These are phyloP conservation scores for Rhabdophis nuchalis DNA, from an alignment of 2,797 vertebrate genomes.

Conservation along the genomic window DNA sequence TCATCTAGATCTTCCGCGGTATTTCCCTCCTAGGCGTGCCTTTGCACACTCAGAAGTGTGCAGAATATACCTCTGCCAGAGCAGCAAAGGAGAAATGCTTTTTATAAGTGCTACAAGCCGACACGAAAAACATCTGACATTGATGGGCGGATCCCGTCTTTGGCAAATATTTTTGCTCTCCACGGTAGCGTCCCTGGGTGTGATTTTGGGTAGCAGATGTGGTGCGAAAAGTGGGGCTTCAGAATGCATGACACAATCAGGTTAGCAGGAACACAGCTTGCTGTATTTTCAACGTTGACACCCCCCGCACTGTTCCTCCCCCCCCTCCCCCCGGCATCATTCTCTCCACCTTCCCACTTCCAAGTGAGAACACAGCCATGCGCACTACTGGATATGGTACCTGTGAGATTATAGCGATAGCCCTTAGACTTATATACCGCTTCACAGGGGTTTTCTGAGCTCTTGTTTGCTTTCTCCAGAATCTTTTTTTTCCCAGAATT, in stretches of 20 bases:
- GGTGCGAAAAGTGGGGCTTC: neutral
- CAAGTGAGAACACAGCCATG: neutral
- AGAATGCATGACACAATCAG: neutral
- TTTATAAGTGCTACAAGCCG: neutral
- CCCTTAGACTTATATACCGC: too few species aligned
- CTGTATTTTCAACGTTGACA: neutral
- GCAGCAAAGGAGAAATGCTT: neutral
- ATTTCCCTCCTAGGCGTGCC: neutral
- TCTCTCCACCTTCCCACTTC: neutral
- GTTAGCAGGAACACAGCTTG: neutral
- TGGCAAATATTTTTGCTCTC: neutral
- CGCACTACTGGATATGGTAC: neutral
- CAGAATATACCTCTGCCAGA: neutral
- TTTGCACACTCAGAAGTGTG: too few species aligned
- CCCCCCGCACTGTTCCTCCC: neutral
- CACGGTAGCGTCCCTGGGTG: neutral
- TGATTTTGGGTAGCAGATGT: neutral
- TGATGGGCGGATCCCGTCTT: too few species aligned
- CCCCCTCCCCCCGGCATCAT: neutral
- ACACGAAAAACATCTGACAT: neutral
- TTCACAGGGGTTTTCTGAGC: too few species aligned
- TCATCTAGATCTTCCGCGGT: neutral
- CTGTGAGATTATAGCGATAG: neutral
- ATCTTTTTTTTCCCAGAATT: too few species aligned
- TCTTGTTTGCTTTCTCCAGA: slow-evolving; percentile 57